Conservation (phyloP, 1,140 invertebrate genomes). For the Sinella curviseta region DNA sequence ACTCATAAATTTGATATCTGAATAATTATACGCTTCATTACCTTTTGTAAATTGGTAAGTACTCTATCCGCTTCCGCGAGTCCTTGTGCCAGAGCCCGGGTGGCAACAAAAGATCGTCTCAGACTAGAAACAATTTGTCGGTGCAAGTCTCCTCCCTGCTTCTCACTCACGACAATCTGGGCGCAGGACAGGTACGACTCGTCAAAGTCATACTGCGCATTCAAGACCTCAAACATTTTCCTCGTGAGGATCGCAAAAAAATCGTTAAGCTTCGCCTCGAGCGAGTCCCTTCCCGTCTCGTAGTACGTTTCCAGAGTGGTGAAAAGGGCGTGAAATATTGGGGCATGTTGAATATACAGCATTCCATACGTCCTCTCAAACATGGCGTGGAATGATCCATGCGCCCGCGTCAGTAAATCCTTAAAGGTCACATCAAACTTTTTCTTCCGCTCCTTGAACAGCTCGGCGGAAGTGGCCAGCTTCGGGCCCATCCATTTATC, state of each 20-base stretch:
- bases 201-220: conserved; percentile 84
- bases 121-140: conserved; percentile 50
- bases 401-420: conserved; percentile 40
- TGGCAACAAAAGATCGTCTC: conserved; percentile 83
- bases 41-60: conserved; percentile 76
- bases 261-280: conserved; percentile 81
- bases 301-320: conserved; percentile 88
- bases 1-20: neutral
- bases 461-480: conserved; percentile 31
- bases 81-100: conserved; percentile 87
- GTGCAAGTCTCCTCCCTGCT: conserved; percentile 48
- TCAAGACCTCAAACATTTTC: conserved; percentile 94
- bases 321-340: conserved; percentile 90
- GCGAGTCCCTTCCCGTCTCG: conserved; percentile 73
- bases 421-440: conserved; percentile 48
- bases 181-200: conserved; percentile 55
- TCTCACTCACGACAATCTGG: conserved; percentile 45
- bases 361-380: conserved; percentile 67
- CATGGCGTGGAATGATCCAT: conserved; percentile 48
- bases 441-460: conserved; percentile 44
- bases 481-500: conserved; percentile 46
- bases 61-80: conserved; percentile 79
- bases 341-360: conserved; percentile 89
- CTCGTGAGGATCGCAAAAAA: conserved; percentile 92
- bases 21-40: no score